Evolutionary conservation across 2,797 vertebrate species (phyloP).

Genomic region (Hydrophis major): DNA sequence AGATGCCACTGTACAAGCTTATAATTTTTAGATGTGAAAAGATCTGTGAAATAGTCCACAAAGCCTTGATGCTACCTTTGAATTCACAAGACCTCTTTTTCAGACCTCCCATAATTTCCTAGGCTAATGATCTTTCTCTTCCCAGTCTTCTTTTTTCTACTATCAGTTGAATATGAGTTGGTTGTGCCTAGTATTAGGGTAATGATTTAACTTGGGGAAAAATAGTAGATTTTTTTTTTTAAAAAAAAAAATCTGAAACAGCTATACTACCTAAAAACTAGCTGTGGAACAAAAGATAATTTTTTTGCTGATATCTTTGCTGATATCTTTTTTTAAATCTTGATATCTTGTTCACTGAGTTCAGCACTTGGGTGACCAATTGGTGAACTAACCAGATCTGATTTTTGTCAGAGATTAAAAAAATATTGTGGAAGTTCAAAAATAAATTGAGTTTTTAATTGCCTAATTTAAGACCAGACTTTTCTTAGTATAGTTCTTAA

Average conservation of each 20-base stretch:
- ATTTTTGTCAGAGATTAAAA: background rate
- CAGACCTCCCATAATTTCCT: background rate
- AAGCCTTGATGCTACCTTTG: background rate
- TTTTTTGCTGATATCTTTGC: background rate
- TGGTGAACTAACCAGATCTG: background rate
- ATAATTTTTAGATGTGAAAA: background rate
- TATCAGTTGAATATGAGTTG: background rate
- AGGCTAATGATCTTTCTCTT: conserved; percentile 3
- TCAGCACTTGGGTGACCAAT: background rate
- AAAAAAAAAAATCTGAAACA: background rate
- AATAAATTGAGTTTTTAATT: conserved; percentile 5
- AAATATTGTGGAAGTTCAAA: background rate
- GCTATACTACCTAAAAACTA: background rate
- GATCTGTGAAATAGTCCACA: background rate
- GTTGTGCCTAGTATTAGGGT: background rate
- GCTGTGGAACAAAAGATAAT: background rate
- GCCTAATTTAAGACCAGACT: background rate
- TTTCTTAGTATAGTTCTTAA: background rate
- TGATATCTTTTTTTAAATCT: background rate
- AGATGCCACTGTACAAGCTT: background rate
- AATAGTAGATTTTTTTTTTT: background rate
- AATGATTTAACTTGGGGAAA: background rate
- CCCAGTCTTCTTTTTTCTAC: background rate
- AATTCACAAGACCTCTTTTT: background rate
- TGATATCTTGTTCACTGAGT: background rate